Conservation (phyloP, 35 echinoderm and acorn worm genomes). For the Hemicentrotus pulcherrimus region DNA sequence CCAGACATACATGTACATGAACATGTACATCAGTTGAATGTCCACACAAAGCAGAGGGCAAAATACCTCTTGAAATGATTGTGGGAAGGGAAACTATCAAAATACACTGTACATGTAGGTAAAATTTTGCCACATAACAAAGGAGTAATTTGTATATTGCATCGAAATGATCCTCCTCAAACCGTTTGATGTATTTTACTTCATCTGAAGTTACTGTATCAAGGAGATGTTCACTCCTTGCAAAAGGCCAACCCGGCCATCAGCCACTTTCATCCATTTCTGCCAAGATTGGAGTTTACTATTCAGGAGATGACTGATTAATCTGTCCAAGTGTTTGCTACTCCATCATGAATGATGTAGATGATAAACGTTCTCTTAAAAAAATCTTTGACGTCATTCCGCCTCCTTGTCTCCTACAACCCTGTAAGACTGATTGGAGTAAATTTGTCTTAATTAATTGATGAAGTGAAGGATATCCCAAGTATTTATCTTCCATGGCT, state of each 20-base stretch:
- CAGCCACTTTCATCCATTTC: background rate
- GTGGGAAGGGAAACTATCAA: too few species aligned
- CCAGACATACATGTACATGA: too few species aligned
- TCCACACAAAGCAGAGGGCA: too few species aligned
- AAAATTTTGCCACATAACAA: too few species aligned
- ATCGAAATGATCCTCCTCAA: background rate
- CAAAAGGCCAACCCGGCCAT: background rate
- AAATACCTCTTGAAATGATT: too few species aligned
- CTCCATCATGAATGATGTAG: background rate
- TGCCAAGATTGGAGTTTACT: slow-evolving; percentile 3
- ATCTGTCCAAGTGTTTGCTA: background rate
- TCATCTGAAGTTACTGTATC: background rate
- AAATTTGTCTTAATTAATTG: background rate
- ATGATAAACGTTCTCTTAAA: background rate
- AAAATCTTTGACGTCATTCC: background rate
- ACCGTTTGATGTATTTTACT: background rate
- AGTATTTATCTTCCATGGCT: background rate
- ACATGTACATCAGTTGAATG: too few species aligned
- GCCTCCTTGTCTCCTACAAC: background rate
- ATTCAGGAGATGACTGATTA: background rate
- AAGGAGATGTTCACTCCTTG: background rate
- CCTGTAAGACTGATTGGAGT: background rate
- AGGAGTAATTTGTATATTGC: too few species aligned
- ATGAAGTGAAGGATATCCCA: background rate
- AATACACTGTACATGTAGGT: too few species aligned